phyloP scores from a whole-genome alignment of 2,113 vertebrate species.

The Micronisus gabar region DNA sequence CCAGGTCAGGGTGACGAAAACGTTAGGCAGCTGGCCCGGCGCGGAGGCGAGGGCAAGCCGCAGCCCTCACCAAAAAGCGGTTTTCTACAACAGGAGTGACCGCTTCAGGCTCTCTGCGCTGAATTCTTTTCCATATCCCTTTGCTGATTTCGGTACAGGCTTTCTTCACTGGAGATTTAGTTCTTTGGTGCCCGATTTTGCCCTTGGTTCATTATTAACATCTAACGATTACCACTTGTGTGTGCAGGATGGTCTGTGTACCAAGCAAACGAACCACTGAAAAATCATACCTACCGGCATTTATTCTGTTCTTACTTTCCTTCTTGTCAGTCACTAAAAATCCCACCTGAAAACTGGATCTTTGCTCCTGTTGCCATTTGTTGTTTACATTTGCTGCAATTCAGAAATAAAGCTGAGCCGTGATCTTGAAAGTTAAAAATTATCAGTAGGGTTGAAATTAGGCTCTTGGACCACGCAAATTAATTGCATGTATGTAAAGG shows the following conservation, averaged over 20 bases:
- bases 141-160: accelerated
- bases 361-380: background rate
- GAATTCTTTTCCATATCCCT: background rate
- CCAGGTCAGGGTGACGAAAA: background rate
- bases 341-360: background rate
- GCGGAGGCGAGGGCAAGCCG: background rate
- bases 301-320: background rate
- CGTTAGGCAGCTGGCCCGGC: accelerated
- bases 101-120: no score
- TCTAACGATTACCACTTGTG: background rate
- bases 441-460: background rate
- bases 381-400: background rate
- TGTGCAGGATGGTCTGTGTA: background rate
- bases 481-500: background rate
- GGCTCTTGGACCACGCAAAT: background rate
- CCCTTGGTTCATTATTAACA: background rate
- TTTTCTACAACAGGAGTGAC: background rate
- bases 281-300: background rate
- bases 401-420: background rate
- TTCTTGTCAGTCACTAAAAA: background rate
- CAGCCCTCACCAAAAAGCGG: background rate
- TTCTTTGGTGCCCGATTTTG: background rate
- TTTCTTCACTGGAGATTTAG: background rate
- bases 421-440: background rate
- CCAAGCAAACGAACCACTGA: background rate